A percentile compares a stretch with the other conserved stretches of the same genome.
Conservation (phyloP, 2,888 invertebrate genomes). For the Melinaea marsaeus region DNA sequence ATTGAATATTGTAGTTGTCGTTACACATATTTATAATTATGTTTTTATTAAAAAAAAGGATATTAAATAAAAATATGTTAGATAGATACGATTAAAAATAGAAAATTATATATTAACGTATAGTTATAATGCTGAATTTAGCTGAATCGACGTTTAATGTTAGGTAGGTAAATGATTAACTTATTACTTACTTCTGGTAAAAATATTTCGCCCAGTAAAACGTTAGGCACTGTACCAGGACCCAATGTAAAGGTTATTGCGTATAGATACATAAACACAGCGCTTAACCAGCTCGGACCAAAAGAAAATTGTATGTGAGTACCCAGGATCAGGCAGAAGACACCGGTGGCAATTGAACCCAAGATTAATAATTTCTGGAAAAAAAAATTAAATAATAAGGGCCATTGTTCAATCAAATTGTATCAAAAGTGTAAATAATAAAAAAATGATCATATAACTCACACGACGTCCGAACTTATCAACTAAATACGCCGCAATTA, state of each 20-base stretch:
- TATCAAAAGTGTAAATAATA: neutral
- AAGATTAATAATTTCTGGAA: conserved; percentile 48
- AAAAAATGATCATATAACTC: neutral
- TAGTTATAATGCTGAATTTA: no score
- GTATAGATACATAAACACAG: conserved; percentile 46
- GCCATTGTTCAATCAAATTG: no score
- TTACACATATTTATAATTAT: no score
- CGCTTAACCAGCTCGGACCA: conserved; percentile 51
- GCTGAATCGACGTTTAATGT: no score
- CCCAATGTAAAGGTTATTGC: conserved; percentile 45
- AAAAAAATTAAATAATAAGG: neutral
- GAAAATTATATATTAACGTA: no score
- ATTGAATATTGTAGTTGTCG: no score
- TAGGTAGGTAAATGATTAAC: no score
- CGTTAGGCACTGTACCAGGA: conserved; percentile 53
- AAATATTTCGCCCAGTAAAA: conserved; percentile 52
- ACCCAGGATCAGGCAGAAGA: conserved; percentile 48
- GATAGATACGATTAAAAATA: no score
- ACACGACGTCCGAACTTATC: conserved; percentile 23
- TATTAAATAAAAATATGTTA: no score
- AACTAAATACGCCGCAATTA: conserved; percentile 16
- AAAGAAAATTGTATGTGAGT: conserved; percentile 50
- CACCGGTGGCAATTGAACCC: conserved; percentile 39
- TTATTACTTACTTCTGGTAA: conserved; percentile 49
- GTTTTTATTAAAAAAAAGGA: no score